Evolutionary conservation across 2,888 invertebrate species (phyloP).

Genomic region (Luperina nickerlii): DNA sequence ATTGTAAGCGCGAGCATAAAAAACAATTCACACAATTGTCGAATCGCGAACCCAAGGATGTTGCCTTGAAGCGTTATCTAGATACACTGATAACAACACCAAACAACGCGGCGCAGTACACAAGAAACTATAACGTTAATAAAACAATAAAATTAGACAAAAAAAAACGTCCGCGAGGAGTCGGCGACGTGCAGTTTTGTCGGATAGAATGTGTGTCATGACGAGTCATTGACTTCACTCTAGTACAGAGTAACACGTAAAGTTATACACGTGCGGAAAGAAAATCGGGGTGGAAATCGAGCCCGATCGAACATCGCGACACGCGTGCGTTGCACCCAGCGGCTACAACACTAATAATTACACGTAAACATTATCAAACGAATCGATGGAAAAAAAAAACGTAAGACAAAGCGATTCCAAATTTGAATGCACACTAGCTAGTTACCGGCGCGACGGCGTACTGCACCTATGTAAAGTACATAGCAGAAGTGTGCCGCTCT

Average conservation of each 20-base stretch:
- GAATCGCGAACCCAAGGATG: conserved; percentile 71
- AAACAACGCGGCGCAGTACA: conserved; percentile 68
- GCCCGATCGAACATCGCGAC: conserved; percentile 70
- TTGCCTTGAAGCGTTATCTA: conserved; percentile 76
- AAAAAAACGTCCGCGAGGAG: conserved; percentile 76
- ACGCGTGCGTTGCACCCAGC: conserved; percentile 71
- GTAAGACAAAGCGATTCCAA: conserved; percentile 71
- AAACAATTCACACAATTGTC: conserved; percentile 69
- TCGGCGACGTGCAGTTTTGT: conserved; percentile 82
- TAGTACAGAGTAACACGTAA: conserved; percentile 78
- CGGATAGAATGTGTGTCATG: conserved; percentile 89
- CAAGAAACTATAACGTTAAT: conserved; percentile 73
- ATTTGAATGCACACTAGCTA: conserved; percentile 81
- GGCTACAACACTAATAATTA: conserved; percentile 69
- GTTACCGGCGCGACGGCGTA: conserved; percentile 82
- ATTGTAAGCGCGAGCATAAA: conserved; percentile 54
- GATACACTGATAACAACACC: conserved; percentile 73
- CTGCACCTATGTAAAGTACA: conserved; percentile 86
- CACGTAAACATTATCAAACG: conserved; percentile 74
- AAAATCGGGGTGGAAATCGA: conserved; percentile 75
- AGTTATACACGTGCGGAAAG: conserved; percentile 82
- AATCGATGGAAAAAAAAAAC: conserved; percentile 72
- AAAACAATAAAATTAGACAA: conserved; percentile 76
- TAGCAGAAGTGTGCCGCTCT: conserved; percentile 85
- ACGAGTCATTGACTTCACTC: conserved; percentile 87